Evolutionary conservation across 2,797 vertebrate species (phyloP), one percentile per base, ranked within the genome.

Genomic region (Tokudaia muenninki): DNA sequence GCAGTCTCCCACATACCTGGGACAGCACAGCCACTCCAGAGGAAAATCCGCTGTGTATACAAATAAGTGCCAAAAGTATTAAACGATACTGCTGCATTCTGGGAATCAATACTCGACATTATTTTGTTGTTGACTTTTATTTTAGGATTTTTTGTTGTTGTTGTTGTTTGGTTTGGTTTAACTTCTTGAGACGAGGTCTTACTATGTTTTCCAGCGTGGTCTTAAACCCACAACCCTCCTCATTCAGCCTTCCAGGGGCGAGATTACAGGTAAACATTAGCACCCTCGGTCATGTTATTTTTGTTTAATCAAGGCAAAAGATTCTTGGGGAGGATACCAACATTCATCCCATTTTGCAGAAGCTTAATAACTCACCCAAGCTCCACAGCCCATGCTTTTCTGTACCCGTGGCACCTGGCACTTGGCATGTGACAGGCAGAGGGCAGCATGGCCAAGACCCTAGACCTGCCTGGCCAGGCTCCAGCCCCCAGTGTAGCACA

Each of bases 221-320:
- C 24, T 41, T 24, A 55, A 67, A 41, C 47, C 52, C 61, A 13
- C 47, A 37, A 52, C 52, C 75, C 34, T 90, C 75, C 44, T 65
- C 59, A 34, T 34, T 79, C 14, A 1, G 44, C 24, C 75, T 80
- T 50, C 59, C 24, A 34, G 80, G 6, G n/a, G 14, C 12, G 4
- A 44, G 57, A 78, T 63, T 63, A 63, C 41, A 78, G 41, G 57
- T 65, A 31, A 50, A 31, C 4, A 65, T 34, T 24, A 37, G 5
- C 24, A 67, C 61, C 13, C 47, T 17, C 12, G 13, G 74, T 47
- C 24, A 24, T 65, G 55, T 77, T 55, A 50, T 75, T 88, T 55
- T 94, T 63, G 47, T 70, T 94, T 59, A 93, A 77, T 41, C 41
- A 72, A 17, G 57, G 79, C 90, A 94, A 47, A 92, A 91, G 24